Conservation (phyloP, 35 echinoderm and acorn worm species). For the Eucidaris tribuloides region DNA sequence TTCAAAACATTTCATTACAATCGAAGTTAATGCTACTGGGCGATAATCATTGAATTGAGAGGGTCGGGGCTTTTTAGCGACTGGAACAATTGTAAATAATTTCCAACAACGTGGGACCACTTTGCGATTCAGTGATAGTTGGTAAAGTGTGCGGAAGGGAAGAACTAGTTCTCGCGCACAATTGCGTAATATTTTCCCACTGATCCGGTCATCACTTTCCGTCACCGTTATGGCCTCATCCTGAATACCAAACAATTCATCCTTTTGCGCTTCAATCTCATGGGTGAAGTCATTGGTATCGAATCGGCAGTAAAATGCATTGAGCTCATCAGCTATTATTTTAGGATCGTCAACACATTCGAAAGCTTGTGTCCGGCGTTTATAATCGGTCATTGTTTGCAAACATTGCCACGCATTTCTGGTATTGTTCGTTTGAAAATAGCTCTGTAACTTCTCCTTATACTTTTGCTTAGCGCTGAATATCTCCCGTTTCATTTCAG, state of each 20-base stretch:
- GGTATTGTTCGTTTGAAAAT: not conserved
- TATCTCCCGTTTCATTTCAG: not conserved
- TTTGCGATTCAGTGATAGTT: conserved; percentile 28
- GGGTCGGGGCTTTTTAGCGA: conserved; percentile 23
- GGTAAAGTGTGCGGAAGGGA: conserved; percentile 1
- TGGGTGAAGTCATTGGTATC: not conserved
- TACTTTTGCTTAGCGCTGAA: not conserved
- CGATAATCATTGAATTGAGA: conserved; percentile 22
- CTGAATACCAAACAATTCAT: not conserved
- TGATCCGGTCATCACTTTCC: not conserved
- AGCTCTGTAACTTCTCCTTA: not conserved
- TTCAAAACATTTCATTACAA: conserved; percentile 35
- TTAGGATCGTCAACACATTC: not conserved
- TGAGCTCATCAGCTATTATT: not conserved
- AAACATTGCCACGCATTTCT: conserved; percentile 6
- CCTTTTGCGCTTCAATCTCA: not conserved
- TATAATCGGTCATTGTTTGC: not conserved
- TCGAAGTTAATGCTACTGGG: conserved; percentile 32
- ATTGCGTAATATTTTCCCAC: not conserved
- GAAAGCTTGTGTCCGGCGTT: not conserved
- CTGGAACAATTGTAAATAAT: not conserved
- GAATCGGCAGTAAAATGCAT: not conserved
- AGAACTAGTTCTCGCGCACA: conserved; percentile 2
- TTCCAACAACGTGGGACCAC: conserved; percentile 30
- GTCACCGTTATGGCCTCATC: not conserved